A percentile compares a stretch with the other conserved stretches of the same genome.
phyloP scores from a whole-genome alignment of 2,888 invertebrate genomes.

The Coenonympha glycerion region DNA sequence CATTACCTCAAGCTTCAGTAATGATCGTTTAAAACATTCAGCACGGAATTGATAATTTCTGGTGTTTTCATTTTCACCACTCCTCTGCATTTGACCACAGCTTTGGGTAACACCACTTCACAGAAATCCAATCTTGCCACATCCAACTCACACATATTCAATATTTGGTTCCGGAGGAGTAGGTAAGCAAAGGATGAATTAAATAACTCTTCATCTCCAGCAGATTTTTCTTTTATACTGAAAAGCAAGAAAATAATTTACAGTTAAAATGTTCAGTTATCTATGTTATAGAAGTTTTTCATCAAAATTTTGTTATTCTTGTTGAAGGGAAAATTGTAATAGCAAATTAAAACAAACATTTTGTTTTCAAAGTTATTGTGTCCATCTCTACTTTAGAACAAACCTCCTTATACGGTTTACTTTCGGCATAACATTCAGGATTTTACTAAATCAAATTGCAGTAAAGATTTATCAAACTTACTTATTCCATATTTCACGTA shows the following conservation, averaged over 20 bases:
- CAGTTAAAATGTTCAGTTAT: too few relatives aligned
- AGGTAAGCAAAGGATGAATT: conserved; percentile 48
- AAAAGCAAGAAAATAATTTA: conserved; percentile 23
- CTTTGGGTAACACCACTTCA: conserved; percentile 54
- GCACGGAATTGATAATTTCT: conserved; percentile 57
- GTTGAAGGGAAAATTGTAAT: too few relatives aligned
- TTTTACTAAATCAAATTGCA: too few relatives aligned
- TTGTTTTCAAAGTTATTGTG: too few relatives aligned
- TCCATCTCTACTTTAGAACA: too few relatives aligned
- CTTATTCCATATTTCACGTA: conserved; percentile 60
- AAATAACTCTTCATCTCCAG: conserved; percentile 42
- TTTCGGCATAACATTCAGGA: too few relatives aligned
- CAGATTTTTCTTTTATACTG: conserved; percentile 46
- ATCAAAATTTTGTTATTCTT: too few relatives aligned
- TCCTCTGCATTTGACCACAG: conserved; percentile 56
- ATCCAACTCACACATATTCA: conserved; percentile 47
- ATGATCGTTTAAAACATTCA: conserved; percentile 58
- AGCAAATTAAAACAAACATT: too few relatives aligned
- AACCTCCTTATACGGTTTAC: too few relatives aligned
- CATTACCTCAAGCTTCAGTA: too few relatives aligned
- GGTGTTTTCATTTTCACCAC: conserved; percentile 61
- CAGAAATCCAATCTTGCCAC: conserved; percentile 52
- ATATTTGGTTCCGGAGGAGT: conserved; percentile 58
- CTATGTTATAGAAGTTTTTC: too few relatives aligned
- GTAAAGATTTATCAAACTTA: conserved; percentile 33